These are phyloP conservation scores for Drosophila merina DNA, from an alignment of 2,888 invertebrate genomes.

Conservation along the genomic window DNA sequence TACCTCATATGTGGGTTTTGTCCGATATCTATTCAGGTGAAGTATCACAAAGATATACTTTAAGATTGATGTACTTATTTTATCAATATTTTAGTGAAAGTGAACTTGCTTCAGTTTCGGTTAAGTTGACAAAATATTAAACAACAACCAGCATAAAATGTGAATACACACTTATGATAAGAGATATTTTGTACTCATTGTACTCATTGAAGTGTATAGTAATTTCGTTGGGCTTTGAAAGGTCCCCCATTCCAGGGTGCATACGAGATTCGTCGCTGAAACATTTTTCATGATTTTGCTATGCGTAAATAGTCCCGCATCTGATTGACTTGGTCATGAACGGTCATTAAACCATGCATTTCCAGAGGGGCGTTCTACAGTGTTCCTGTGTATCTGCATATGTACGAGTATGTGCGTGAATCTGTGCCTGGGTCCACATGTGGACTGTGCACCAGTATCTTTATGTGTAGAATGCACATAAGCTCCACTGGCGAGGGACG, in stretches of 20 bases:
- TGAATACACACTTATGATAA: background rate
- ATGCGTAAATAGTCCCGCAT: conserved; percentile 46
- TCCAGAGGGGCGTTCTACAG: conserved; percentile 37
- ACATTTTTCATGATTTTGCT: conserved; percentile 23
- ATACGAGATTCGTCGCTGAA: conserved; percentile 10
- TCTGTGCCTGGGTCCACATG: conserved; percentile 24
- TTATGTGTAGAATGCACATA: conserved; percentile 29
- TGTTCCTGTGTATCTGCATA: conserved; percentile 1
- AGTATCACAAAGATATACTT: background rate
- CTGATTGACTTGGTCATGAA: conserved; percentile 44
- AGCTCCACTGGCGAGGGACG: conserved; percentile 15
- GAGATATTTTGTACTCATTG: background rate
- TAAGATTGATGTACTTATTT: too few species aligned
- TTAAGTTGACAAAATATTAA: conserved; percentile 1
- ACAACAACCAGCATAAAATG: conserved; percentile 21
- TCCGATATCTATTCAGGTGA: background rate
- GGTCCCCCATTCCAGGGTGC: conserved; percentile 25
- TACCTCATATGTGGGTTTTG: background rate
- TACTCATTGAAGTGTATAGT: background rate
- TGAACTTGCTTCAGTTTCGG: too few species aligned
- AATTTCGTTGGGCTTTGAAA: background rate
- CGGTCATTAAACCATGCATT: conserved; percentile 41
- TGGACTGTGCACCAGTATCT: conserved; percentile 2
- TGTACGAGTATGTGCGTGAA: background rate
- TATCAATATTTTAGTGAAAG: too few species aligned